phyloP scores from a whole-genome alignment of 2,113 vertebrate genomes.

The Melospiza melodia region DNA sequence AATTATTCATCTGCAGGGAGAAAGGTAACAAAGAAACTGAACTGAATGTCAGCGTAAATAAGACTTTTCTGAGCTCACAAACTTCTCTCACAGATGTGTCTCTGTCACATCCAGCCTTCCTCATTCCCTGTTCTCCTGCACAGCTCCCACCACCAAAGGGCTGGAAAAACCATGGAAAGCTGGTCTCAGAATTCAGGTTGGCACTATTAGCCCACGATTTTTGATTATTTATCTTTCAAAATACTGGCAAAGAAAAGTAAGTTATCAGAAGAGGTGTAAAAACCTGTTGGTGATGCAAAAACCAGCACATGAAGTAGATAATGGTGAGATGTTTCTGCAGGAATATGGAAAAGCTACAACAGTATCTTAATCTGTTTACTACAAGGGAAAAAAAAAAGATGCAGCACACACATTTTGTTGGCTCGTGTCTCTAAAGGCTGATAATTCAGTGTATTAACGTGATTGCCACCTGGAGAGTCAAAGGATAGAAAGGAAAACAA shows the following conservation, averaged over 20 bases:
- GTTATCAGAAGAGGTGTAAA: background rate
- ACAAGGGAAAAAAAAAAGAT: background rate
- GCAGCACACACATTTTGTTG: background rate
- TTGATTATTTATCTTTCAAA: background rate
- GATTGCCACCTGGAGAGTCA: background rate
- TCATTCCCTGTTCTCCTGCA: background rate
- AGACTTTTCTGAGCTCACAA: background rate
- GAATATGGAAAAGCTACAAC: background rate
- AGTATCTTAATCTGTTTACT: background rate
- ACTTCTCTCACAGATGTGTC: rapidly evolving
- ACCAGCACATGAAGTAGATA: rapidly evolving
- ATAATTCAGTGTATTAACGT: background rate
- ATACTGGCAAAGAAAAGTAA: background rate
- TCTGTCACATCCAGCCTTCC: background rate
- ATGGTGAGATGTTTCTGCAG: background rate
- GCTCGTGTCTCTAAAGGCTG: background rate
- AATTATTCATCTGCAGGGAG: background rate
- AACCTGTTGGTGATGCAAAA: background rate
- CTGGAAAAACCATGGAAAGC: background rate
- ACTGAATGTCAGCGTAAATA: background rate
- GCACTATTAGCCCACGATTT: background rate
- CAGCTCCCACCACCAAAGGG: background rate
- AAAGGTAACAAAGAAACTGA: background rate
- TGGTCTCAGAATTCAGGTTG: background rate
- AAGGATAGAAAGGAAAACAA: background rate